phyloP scores from a whole-genome alignment of 2,888 invertebrate genomes.

The Apotomis turbidana region DNA sequence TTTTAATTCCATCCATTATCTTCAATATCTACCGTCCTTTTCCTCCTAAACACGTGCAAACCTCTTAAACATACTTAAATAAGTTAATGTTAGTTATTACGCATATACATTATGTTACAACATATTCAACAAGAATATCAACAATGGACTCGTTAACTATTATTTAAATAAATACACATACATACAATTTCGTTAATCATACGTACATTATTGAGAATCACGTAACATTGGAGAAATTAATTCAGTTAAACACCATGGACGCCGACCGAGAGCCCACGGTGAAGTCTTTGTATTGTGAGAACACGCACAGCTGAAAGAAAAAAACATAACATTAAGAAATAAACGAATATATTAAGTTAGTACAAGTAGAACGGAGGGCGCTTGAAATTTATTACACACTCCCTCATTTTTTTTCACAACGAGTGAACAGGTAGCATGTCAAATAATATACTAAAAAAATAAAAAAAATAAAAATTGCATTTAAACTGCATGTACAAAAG shows the following conservation, averaged over 20 bases:
- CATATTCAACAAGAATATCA: constrained; percentile 83
- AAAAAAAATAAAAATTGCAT: too few relatives aligned
- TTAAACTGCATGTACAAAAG: too few relatives aligned
- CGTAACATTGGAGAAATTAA: constrained; percentile 12
- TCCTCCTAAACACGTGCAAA: constrained; percentile 26
- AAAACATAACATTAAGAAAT: constrained; percentile 40
- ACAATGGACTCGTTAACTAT: constrained; percentile 80
- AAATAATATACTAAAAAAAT: too few relatives aligned
- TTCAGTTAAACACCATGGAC: constrained; percentile 86
- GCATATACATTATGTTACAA: constrained; percentile 72
- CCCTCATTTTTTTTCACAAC: too few relatives aligned
- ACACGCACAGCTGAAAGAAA: constrained; percentile 92
- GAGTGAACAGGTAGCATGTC: too few relatives aligned
- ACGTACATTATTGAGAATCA: constrained; percentile 40
- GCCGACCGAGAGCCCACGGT: constrained; percentile 91
- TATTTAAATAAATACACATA: constrained; percentile 66
- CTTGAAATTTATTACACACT: too few relatives aligned
- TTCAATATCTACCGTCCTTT: constrained; percentile 30
- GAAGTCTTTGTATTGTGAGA: constrained; percentile 97
- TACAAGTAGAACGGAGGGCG: too few relatives aligned
- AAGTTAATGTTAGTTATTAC: constrained; percentile 53
- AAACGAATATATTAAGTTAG: too few relatives aligned
- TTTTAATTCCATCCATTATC: constrained; percentile 10
- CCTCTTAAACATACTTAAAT: constrained; percentile 45
- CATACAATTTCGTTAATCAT: constrained; percentile 43